phyloP scores from a whole-genome alignment of 1,140 invertebrate species.

The Melipona quadrifasciata region DNA sequence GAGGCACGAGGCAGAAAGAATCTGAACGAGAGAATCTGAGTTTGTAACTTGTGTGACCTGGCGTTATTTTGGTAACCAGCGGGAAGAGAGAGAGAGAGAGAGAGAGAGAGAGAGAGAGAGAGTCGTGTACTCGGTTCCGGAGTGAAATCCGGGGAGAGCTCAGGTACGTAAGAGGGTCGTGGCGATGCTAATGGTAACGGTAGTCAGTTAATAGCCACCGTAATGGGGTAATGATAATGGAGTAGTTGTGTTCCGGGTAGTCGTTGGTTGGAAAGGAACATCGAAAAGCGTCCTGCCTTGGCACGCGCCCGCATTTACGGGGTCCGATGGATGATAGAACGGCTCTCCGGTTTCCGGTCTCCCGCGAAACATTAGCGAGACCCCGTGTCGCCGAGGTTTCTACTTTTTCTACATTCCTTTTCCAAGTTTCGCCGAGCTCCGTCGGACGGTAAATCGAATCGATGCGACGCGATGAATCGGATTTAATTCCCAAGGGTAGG shows the following conservation, averaged over 20 bases:
- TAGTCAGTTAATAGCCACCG: slow-evolving; percentile 38
- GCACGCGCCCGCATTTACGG: slow-evolving; percentile 73
- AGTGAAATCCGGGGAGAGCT: not conserved
- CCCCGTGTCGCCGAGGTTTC: not conserved
- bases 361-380: slow-evolving; percentile 48
- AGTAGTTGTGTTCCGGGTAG: slow-evolving; percentile 74
- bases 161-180: slow-evolving; percentile 25
- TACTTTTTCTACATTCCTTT: not conserved
- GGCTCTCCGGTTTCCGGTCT: slow-evolving; percentile 73
- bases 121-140: not conserved
- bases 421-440: no score
- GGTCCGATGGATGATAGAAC: slow-evolving; percentile 24
- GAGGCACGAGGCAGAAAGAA: no score
- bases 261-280: slow-evolving; percentile 43
- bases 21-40: no score
- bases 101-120: no score
- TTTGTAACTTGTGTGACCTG: no score
- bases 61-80: no score
- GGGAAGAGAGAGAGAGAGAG: no score
- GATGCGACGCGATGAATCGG: no score
- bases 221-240: slow-evolving; percentile 72
- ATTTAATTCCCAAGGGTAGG: not conserved
- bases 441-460: no score
- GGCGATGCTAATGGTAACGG: slow-evolving; percentile 48
- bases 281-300: slow-evolving; percentile 41